phyloP scores from a whole-genome alignment of 2,113 vertebrate species.

The Marmota flaviventris region DNA sequence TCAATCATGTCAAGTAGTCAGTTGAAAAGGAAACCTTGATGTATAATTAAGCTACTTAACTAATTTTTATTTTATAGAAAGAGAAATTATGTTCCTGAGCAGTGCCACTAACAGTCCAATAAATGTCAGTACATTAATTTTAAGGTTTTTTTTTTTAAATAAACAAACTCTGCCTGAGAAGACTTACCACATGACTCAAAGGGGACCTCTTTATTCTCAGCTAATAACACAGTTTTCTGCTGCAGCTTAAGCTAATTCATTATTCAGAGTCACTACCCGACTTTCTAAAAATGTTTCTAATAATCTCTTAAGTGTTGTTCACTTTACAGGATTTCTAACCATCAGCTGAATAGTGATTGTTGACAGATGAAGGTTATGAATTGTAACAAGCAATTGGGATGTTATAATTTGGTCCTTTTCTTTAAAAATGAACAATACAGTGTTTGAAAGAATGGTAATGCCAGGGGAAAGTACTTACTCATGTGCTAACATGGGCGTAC shows the following conservation, averaged over 20 bases:
- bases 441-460: background rate
- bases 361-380: background rate
- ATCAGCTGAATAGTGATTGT: background rate
- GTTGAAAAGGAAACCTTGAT: conserved; percentile 14
- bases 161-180: conserved; percentile 25
- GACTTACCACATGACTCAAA: background rate
- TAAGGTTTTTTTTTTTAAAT: background rate
- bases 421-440: background rate
- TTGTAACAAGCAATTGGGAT: conserved; percentile 37
- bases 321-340: conserved; percentile 42
- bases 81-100: no score
- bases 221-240: background rate
- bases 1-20: background rate
- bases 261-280: conserved; percentile 8
- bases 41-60: background rate
- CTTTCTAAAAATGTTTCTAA: conserved; percentile 29
- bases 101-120: background rate
- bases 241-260: background rate
- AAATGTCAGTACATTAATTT: conserved; percentile 33
- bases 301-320: background rate
- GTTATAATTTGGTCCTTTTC: conserved; percentile 9
- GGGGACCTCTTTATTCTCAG: background rate
- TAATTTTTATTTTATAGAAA: conserved; percentile 16
- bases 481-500: no score
- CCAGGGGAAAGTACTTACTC: background rate